Base-by-base conservation (phyloP, 2,888 invertebrate species). In the Stenolophus ochropezus region DNA sequence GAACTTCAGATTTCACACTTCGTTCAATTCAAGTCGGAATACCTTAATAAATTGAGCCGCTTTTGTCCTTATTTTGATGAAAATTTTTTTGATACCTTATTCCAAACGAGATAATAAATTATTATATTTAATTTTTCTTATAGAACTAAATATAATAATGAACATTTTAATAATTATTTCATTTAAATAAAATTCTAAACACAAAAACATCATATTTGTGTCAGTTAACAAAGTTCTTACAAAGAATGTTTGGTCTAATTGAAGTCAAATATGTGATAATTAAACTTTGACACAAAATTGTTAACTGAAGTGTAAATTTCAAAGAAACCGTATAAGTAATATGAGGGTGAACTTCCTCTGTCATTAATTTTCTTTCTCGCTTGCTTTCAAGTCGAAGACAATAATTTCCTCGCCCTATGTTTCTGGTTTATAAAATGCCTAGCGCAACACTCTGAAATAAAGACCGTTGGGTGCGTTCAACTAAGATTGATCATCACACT, bases 401-500 rank as follows among this genome's bases (percentile, higher is more conserved):
- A 69, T 69, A 33, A 69, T 69, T 33, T 69, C 18, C 65, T 18
- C 65, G 33, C 65, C 65, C 65, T 18, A 16, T 3, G 14, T 65
- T 69, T 27, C 65, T 27, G 27, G 65, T 8, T 14, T 18, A 4
- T 14, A 33, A 73, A 73, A 73, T 73, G 73, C 21, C 73, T 73
- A 21, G 73, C 21, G 47, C 21, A 49, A 49, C 14, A 49, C 11
- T 47, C 49, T 5, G 1, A 49, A 73, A 73, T 73, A 73, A 49
- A 73, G 73, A 49, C n/a, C 49, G 14, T 73, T 18, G 4, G 11
- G n/a, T 73, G 47, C 42, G 69, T 69, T 49, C 47, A 73, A 73
- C 73, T 47, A 73, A 73, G 73, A 73, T 73, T 73, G 73, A 73
- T 73, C 73, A 73, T 73, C 49, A 14, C 73, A 73, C 73, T 21